Base-by-base conservation (phyloP, 2,888 invertebrate genomes). In the Polydrusus cervinus region DNA sequence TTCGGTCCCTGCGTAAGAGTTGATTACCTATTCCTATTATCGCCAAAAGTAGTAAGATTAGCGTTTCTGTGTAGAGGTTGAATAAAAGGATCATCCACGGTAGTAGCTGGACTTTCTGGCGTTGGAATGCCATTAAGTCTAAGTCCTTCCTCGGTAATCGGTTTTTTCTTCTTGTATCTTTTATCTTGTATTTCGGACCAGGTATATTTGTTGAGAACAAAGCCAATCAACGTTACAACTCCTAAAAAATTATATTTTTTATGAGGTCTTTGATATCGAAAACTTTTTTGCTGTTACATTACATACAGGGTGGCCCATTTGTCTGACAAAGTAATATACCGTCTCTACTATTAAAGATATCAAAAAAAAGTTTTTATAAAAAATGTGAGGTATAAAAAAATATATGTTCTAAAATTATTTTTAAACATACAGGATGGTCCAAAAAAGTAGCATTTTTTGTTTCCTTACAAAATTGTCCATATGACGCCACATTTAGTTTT, bases 121-220 rank as follows among this genome's bases (percentile, higher is more conserved):
- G 72, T 72, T 8, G 60, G 34, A 18, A 69, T 55, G 5, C 69
- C 66, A 16, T 70, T 73, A 14, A 76, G 30, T 10, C 49, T 65
- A 7, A 73, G 34, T 3, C 53, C 34, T 47, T 73, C 65, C 20
- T 72, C 76, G 5, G 73, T 70, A 13, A 76, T 25, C 0, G n/a
- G n/a, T 53, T 72, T 62, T 55, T 75, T 73, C 57, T 74, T 72
- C 34, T 53, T 67, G 30, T 47, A 51, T n/a, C 76, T 55, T 60
- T 49, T 78, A 47, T 71, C 61, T 43, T 71, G 67, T 64, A 82
- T 78, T 75, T 80, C 77, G n/a, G 55, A 76, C 60, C 77, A 78
- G 1, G 81, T 80, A 60, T 82, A 79, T 65, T 80, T 79, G 71
- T 82, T 82, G 10, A 81, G 49, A 11, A 82, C 81, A 62, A 81